A percentile compares a stretch with the other conserved stretches of the same genome.
Evolutionary conservation across 1,140 invertebrate species (phyloP).

Genomic region (Plodia interpunctella): DNA sequence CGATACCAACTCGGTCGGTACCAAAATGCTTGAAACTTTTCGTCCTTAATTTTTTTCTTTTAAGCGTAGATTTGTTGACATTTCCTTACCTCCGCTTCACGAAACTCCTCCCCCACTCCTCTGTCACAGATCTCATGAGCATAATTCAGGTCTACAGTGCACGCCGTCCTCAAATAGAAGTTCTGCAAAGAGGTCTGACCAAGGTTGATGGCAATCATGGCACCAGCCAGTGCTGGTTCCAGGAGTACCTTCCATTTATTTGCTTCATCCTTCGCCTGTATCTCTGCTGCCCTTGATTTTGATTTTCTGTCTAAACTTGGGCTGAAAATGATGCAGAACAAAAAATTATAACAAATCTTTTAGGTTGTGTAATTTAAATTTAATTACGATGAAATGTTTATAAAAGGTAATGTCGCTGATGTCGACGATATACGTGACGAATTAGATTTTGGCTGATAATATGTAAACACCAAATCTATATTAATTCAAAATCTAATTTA

Average conservation of each 20-base stretch:
- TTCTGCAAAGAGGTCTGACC: constrained; percentile 67
- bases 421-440: no score
- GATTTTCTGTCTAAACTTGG: constrained; percentile 9
- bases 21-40: no score
- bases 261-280: constrained; percentile 12
- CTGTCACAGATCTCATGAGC: constrained; percentile 46
- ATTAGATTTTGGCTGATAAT: no score
- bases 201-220: constrained; percentile 68
- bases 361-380: no score
- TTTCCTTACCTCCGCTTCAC: constrained; percentile 50
- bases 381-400: no score
- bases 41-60: no score
- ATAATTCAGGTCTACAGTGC: constrained; percentile 54
- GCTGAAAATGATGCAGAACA: background rate
- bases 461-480: no score
- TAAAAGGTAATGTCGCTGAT: no score
- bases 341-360: no score
- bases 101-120: constrained; percentile 59
- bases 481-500: no score
- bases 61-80: no score
- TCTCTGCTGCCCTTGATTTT: constrained; percentile 7
- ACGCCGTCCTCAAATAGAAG: constrained; percentile 64
- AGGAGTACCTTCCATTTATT: constrained; percentile 52
- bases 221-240: constrained; percentile 59
- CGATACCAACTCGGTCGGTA: no score